phyloP scores from a whole-genome alignment of 2,888 invertebrate species.

The Thumatha senex region DNA sequence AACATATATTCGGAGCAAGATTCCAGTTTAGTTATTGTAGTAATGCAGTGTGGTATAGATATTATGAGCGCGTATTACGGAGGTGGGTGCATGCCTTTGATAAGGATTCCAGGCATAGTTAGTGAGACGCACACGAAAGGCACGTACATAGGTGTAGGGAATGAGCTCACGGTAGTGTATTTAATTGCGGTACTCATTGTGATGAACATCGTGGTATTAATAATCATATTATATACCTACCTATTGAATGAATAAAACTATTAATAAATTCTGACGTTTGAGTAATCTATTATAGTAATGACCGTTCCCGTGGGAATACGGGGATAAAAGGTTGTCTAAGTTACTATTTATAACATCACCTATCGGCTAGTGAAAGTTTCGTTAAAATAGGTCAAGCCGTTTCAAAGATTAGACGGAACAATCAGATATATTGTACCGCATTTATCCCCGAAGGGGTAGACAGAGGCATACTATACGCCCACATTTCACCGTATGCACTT shows the following conservation, averaged over 20 bases:
- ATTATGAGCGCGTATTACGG: conserved; percentile 59
- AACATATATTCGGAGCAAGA: conserved; percentile 57
- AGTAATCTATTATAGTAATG: no score
- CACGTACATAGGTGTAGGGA: conserved; percentile 32
- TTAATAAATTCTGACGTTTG: no score
- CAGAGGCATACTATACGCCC: no score
- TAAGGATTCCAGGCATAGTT: conserved; percentile 74
- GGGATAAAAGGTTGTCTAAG: no score
- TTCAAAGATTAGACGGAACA: no score
- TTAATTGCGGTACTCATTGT: conserved; percentile 11
- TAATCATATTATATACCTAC: conserved; percentile 2
- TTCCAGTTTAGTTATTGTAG: conserved; percentile 70
- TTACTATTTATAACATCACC: no score
- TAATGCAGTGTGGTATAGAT: conserved; percentile 57
- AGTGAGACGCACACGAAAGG: conserved; percentile 54
- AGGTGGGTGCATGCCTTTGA: conserved; percentile 76
- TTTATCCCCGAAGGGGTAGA: no score
- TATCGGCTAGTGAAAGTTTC: no score
- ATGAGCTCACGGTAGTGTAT: conserved; percentile 28
- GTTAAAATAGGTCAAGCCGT: no score
- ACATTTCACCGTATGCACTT: no score
- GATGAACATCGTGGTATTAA: conserved; percentile 11
- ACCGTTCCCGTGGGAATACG: no score
- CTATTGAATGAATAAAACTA: neutral
- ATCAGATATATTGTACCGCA: no score